Evolutionary conservation across 2,888 invertebrate species (phyloP).

Genomic region (Megamerina dolium): DNA sequence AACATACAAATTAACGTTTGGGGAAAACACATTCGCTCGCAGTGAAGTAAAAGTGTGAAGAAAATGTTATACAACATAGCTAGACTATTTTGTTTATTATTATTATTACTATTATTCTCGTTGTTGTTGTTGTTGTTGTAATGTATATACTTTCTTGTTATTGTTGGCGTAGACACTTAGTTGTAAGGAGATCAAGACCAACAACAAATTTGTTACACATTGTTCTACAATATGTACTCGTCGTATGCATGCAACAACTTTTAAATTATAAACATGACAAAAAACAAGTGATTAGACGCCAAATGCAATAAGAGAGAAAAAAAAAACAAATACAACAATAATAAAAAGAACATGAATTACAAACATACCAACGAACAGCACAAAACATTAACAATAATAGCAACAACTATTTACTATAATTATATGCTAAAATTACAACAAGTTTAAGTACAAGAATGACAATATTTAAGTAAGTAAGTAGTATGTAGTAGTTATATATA

Average conservation of each 20-base stretch:
- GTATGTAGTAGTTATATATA: too few relatives aligned
- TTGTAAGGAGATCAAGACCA: too few relatives aligned
- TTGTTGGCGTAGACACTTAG: constrained; percentile 7
- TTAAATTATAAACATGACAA: not conserved
- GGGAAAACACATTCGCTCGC: too few relatives aligned
- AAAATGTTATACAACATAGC: constrained; percentile 9
- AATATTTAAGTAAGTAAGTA: too few relatives aligned
- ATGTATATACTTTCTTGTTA: constrained; percentile 5
- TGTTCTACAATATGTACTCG: not conserved
- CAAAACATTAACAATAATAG: constrained; percentile 13
- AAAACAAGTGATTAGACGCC: constrained; percentile 25
- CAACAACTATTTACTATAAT: constrained; percentile 13
- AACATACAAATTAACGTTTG: constrained; percentile 35
- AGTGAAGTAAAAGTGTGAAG: constrained; percentile 23
- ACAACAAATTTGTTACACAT: too few relatives aligned
- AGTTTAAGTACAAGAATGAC: too few relatives aligned
- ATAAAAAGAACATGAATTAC: too few relatives aligned
- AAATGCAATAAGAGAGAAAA: constrained; percentile 19
- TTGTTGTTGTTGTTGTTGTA: constrained; percentile 10
- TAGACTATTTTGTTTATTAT: constrained; percentile 8
- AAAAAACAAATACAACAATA: constrained; percentile 14
- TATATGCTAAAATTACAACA: too few relatives aligned
- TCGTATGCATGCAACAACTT: not conserved
- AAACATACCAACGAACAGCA: too few relatives aligned
- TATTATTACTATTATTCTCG: constrained; percentile 12